phyloP scores from a whole-genome alignment of 2,888 invertebrate genomes.

The Trimorus sp. region DNA sequence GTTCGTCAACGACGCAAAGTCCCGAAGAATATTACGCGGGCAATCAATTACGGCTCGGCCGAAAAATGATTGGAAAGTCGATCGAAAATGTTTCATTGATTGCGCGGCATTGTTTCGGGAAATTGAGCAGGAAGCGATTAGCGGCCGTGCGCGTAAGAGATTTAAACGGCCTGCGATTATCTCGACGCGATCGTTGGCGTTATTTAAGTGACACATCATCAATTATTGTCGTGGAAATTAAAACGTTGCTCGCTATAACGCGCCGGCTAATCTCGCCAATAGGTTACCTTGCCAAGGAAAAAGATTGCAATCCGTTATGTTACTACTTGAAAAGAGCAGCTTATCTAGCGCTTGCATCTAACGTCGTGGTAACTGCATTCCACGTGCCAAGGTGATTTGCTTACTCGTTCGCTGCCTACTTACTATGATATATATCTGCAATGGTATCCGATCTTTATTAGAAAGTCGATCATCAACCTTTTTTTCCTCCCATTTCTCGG shows the following conservation, averaged over 20 bases:
- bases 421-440: constrained; percentile 47
- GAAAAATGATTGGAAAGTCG: background rate
- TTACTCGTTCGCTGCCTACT: constrained; percentile 56
- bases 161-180: constrained; percentile 34
- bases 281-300: constrained; percentile 61
- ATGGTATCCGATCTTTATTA: constrained; percentile 43
- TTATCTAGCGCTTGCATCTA: constrained; percentile 63
- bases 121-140: constrained; percentile 41
- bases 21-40: constrained; percentile 45
- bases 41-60: constrained; percentile 26
- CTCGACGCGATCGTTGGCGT: constrained; percentile 34
- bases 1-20: constrained; percentile 30
- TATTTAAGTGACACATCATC: constrained; percentile 49
- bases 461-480: constrained; percentile 49
- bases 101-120: background rate
- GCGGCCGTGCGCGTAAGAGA: constrained; percentile 16
- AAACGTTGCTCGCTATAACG: constrained; percentile 44
- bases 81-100: background rate
- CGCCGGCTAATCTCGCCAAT: constrained; percentile 45
- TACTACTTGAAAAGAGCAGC: constrained; percentile 61
- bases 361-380: constrained; percentile 63
- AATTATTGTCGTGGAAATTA: constrained; percentile 53
- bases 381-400: constrained; percentile 68
- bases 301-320: constrained; percentile 60
- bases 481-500: background rate